Percentiles rank a stretch among this genome's conserved stretches.
Conservation (phyloP, 2,797 vertebrate genomes). For the Enteromius mattozi region DNA sequence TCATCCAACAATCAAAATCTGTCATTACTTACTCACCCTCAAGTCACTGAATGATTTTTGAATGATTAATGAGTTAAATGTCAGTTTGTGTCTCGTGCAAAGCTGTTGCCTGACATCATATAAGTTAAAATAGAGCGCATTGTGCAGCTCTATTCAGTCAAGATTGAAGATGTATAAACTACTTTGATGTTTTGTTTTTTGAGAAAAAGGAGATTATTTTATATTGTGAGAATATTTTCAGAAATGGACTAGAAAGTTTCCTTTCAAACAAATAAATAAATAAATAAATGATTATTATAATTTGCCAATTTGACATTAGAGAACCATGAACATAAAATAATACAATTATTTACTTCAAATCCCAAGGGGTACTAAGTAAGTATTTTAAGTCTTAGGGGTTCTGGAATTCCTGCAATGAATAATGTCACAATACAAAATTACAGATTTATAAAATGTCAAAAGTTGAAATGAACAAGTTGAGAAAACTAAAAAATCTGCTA, state of each 20-base stretch:
- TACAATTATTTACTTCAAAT: too few relatives aligned
- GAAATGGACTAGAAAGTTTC: background rate
- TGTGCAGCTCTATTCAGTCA: background rate
- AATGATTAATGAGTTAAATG: conserved; percentile 3
- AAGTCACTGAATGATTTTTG: background rate
- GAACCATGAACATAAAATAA: too few relatives aligned
- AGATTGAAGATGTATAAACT: background rate
- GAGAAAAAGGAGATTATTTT: background rate
- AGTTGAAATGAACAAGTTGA: too few relatives aligned
- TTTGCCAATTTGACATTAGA: too few relatives aligned
- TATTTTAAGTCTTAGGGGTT: background rate
- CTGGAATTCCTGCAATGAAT: background rate
- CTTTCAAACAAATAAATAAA: too few relatives aligned
- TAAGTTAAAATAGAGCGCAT: background rate
- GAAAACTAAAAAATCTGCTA: too few relatives aligned
- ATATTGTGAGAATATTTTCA: background rate
- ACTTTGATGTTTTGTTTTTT: background rate
- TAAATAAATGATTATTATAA: too few relatives aligned
- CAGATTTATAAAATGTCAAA: background rate
- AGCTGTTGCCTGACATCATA: background rate
- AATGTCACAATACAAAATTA: background rate
- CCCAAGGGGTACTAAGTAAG: background rate
- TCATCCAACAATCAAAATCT: background rate
- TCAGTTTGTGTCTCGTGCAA: background rate
- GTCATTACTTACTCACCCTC: conserved; percentile 1